Conservation (phyloP, 1,140 invertebrate genomes). For the Thalassaphorura encarpata region DNA sequence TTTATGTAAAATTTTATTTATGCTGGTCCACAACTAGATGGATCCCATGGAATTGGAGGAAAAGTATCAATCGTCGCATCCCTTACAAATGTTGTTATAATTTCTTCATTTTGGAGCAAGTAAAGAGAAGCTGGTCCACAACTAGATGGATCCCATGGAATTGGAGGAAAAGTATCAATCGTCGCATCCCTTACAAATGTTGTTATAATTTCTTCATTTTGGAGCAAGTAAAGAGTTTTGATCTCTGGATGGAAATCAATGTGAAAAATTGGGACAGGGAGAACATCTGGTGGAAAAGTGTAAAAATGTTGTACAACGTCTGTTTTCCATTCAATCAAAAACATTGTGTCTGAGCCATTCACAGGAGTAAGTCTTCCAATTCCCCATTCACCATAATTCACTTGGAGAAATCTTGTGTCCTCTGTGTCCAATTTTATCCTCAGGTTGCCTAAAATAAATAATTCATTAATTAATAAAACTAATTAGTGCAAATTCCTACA, state of each 20-base stretch:
- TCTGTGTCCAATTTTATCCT: background rate
- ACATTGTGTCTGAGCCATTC: conserved; percentile 49
- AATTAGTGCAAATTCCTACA: no score
- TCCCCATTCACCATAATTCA: background rate
- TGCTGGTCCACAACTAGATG: background rate
- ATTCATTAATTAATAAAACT: background rate
- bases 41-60: background rate
- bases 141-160: background rate
- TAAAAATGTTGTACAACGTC: background rate
- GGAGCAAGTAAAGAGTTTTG: background rate
- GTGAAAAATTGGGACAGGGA: background rate
- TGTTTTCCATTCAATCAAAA: background rate
- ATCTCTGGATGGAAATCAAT: background rate
- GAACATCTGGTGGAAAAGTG: background rate
- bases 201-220: background rate
- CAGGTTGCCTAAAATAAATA: background rate
- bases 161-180: background rate
- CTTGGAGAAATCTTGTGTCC: background rate
- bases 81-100: background rate
- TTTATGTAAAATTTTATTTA: no score
- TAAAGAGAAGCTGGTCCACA: background rate
- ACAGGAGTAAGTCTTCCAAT: conserved; percentile 35
- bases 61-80: background rate
- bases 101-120: no score
- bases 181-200: background rate